Conservation (phyloP, 2,113 vertebrate species). For the Laticauda laticaudata region DNA sequence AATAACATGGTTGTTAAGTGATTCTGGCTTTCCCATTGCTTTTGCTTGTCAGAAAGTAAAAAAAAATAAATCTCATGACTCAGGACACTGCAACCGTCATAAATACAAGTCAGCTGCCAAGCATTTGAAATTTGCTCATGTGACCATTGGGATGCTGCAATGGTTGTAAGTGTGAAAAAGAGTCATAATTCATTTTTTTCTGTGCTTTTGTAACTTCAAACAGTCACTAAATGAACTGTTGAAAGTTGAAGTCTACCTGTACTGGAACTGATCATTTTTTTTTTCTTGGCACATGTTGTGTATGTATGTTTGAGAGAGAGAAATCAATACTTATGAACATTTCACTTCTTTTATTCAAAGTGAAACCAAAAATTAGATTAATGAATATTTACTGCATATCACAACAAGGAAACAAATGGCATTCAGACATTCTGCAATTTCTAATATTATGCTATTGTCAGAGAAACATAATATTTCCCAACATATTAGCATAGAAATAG, state of each 20-base stretch:
- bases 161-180: too few species aligned
- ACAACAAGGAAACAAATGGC: conserved; percentile 30
- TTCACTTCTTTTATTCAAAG: conserved; percentile 54
- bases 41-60: too few species aligned
- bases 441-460: conserved; percentile 20
- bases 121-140: too few species aligned
- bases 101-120: too few species aligned
- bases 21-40: too few species aligned
- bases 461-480: conserved; percentile 39
- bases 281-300: background rate
- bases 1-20: too few species aligned
- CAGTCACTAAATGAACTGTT: too few species aligned
- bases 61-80: too few species aligned
- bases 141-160: too few species aligned
- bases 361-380: conserved; percentile 60
- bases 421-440: conserved; percentile 51
- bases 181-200: too few species aligned
- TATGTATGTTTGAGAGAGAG: background rate
- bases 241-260: background rate
- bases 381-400: conserved; percentile 54
- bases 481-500: conserved; percentile 50
- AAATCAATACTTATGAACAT: conserved; percentile 54
- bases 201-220: too few species aligned
- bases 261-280: conserved; percentile 39
- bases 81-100: too few species aligned